Percentiles rank a stretch among this genome's conserved stretches.
phyloP scores from a whole-genome alignment of 2,113 vertebrate species.

The Thamnaconus septentrionalis region DNA sequence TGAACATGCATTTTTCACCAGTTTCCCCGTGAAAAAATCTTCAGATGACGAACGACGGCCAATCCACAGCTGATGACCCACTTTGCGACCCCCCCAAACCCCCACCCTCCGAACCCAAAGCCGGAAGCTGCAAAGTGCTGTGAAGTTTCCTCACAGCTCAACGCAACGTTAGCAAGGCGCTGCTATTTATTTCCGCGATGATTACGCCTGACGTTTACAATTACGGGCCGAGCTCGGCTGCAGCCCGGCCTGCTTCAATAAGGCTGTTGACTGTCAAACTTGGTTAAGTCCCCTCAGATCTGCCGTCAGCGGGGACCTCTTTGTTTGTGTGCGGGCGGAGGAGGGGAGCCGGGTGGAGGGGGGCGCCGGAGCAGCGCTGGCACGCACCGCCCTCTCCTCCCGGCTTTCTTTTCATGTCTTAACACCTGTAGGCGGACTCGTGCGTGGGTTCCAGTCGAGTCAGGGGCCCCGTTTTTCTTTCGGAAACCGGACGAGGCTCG shows the following conservation, averaged over 20 bases:
- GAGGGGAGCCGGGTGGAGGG: neutral
- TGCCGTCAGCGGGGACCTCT: conserved; percentile 66
- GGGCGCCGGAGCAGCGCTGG: neutral
- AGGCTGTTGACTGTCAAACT: conserved; percentile 80
- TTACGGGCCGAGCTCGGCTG: conserved; percentile 76
- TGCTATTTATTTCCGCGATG: conserved; percentile 76
- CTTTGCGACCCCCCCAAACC: too few relatives aligned
- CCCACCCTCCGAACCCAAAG: too few relatives aligned
- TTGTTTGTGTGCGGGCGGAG: conserved; percentile 44
- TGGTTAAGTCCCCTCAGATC: conserved; percentile 73
- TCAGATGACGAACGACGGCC: too few relatives aligned
- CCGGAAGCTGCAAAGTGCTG: neutral
- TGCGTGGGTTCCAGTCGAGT: neutral
- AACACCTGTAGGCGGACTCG: conserved; percentile 7
- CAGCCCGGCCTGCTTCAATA: conserved; percentile 72
- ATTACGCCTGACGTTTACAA: conserved; percentile 82
- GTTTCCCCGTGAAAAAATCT: too few relatives aligned
- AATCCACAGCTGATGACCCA: too few relatives aligned
- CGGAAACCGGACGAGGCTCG: conserved; percentile 36
- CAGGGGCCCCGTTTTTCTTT: conserved; percentile 8
- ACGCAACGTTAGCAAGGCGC: conserved; percentile 45
- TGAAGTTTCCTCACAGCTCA: conserved; percentile 20
- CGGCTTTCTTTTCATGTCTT: conserved; percentile 18
- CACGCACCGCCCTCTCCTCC: neutral
- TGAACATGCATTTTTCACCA: too few relatives aligned